Evolutionary conservation across 2,113 vertebrate species (phyloP).

Genomic region (Lethenteron camtschaticum): DNA sequence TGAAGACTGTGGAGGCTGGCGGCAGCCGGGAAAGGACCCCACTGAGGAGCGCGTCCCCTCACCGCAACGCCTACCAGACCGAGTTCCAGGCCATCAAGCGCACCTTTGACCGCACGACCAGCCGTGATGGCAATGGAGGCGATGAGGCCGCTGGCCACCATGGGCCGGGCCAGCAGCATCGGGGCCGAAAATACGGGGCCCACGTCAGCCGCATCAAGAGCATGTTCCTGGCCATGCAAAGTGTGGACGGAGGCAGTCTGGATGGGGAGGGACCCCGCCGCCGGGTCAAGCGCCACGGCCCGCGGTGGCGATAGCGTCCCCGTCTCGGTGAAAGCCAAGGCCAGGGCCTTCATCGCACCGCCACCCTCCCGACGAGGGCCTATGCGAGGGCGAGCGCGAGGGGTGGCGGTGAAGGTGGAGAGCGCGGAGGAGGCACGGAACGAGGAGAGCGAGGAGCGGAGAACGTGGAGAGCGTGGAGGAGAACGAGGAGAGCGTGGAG

Average conservation of each 20-base stretch:
- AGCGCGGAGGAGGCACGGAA: too few species aligned
- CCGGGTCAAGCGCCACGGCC: background rate
- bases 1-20: conserved; percentile 69
- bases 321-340: background rate
- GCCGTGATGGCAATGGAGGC: background rate
- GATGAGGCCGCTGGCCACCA: background rate
- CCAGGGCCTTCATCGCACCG: background rate
- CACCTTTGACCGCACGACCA: conserved; percentile 44
- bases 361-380: background rate
- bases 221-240: conserved; percentile 67
- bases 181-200: conserved; percentile 74
- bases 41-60: conserved; percentile 87
- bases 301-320: background rate
- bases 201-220: conserved; percentile 98
- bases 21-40: conserved; percentile 56
- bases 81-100: conserved; percentile 95
- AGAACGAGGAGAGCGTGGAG: too few species aligned
- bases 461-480: too few species aligned
- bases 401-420: too few species aligned
- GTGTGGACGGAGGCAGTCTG: conserved; percentile 12
- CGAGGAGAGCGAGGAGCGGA: too few species aligned
- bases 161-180: conserved; percentile 19
- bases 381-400: too few species aligned
- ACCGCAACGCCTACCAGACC: conserved; percentile 82
- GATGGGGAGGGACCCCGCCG: background rate